Conservation (phyloP, 1,140 invertebrate genomes). For the Bombus superbus region DNA sequence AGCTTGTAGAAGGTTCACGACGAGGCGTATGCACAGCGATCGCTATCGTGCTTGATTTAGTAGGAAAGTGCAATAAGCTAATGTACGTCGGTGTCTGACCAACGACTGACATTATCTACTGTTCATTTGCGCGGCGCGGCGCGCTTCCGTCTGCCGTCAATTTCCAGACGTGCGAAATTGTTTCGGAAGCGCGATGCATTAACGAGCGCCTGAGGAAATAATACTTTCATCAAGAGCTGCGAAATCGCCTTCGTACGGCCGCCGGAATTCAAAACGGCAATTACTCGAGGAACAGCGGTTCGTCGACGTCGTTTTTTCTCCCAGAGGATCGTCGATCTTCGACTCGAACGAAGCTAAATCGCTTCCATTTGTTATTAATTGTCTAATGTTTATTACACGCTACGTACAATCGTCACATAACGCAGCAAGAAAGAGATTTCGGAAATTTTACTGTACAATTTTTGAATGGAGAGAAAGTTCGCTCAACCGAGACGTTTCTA, state of each 20-base stretch:
- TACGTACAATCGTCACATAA: too few species aligned
- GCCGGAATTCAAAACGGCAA: not conserved
- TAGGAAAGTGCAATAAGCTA: conserved; percentile 14
- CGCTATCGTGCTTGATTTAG: conserved; percentile 31
- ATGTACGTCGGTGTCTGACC: conserved; percentile 10
- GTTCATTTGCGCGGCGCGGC: not conserved
- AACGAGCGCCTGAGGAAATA: not conserved
- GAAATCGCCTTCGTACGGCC: not conserved
- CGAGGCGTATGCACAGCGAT: conserved; percentile 8
- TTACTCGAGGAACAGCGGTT: not conserved
- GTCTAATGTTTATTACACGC: too few species aligned
- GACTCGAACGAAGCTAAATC: not conserved
- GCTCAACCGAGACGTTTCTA: too few species aligned
- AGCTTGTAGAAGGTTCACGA: not conserved
- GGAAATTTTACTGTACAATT: too few species aligned
- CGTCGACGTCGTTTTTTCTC: too few species aligned
- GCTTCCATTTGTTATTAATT: not conserved
- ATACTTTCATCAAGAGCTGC: too few species aligned
- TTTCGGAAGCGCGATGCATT: conserved; percentile 1
- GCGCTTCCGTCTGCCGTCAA: not conserved
- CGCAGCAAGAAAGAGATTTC: too few species aligned
- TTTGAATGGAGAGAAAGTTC: too few species aligned
- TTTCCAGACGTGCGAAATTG: not conserved
- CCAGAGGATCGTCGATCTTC: not conserved
- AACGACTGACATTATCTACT: conserved; percentile 27